A percentile compares a stretch with the other conserved stretches of the same genome.
Evolutionary conservation across 2,888 invertebrate genomes (phyloP).

Genomic region (Bugula neritina): DNA sequence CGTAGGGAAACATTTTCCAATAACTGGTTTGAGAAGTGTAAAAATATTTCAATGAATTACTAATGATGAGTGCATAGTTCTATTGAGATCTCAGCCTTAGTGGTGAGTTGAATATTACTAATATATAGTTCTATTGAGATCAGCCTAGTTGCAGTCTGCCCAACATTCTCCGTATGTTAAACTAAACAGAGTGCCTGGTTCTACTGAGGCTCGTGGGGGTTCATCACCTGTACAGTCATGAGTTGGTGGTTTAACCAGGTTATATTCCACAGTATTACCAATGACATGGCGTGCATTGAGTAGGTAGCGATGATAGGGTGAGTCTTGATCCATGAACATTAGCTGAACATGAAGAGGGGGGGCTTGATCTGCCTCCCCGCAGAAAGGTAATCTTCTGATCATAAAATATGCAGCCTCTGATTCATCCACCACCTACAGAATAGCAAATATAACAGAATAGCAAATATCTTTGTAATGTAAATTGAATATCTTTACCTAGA

Average conservation of each 20-base stretch:
- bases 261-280: background rate
- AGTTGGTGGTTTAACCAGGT: background rate
- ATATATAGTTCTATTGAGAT: background rate
- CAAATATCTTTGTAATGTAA: too few species aligned
- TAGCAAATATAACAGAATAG: too few species aligned
- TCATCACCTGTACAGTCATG: background rate
- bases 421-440: background rate
- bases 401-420: constrained; percentile 5
- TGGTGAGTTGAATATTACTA: too few species aligned
- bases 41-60: too few species aligned
- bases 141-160: background rate
- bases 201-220: background rate
- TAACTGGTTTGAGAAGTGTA: too few species aligned
- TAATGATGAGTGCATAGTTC: too few species aligned
- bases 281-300: background rate
- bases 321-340: background rate
- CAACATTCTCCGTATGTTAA: background rate
- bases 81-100: too few species aligned
- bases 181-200: constrained; percentile 6
- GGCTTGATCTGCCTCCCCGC: background rate
- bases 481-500: too few species aligned
- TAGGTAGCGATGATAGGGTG: background rate
- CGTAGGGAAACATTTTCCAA: too few species aligned
- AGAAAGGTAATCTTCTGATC: background rate
- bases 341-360: background rate